Percentiles rank a stretch among this genome's conserved stretches.
Evolutionary conservation across 2,888 invertebrate species (phyloP).

Genomic region (Eudasyphora cyanicolor): DNA sequence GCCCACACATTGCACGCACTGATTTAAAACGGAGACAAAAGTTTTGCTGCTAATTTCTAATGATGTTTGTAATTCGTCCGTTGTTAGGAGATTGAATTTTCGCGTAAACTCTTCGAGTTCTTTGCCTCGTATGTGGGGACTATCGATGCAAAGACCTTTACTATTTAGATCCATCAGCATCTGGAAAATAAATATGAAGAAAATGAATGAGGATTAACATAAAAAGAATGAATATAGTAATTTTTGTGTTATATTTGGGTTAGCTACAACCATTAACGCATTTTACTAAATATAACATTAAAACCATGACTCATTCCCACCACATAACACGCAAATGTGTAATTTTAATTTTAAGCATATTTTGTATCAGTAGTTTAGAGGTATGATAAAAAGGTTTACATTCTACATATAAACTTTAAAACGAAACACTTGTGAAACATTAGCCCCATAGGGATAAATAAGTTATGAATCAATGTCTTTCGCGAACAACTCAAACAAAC

Average conservation of each 20-base stretch:
- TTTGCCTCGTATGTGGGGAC: constrained; percentile 88
- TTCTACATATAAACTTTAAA: no score
- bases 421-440: no score
- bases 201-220: not conserved
- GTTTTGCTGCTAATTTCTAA: constrained; percentile 91
- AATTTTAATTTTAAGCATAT: no score
- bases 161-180: constrained; percentile 96
- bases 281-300: not conserved
- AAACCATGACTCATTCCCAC: no score
- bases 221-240: not conserved
- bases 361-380: no score
- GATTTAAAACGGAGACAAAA: constrained; percentile 91
- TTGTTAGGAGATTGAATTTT: constrained; percentile 89
- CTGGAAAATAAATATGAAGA: constrained; percentile 80
- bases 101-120: constrained; percentile 92
- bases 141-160: constrained; percentile 91
- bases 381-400: no score
- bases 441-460: no score
- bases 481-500: no score
- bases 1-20: constrained; percentile 96
- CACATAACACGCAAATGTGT: no score
- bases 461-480: no score
- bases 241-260: not conserved
- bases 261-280: not conserved
- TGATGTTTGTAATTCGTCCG: constrained; percentile 89